These are phyloP conservation scores for Scomberomorus guttatus DNA, from an alignment of 2,797 vertebrate genomes.

Conservation along the genomic window DNA sequence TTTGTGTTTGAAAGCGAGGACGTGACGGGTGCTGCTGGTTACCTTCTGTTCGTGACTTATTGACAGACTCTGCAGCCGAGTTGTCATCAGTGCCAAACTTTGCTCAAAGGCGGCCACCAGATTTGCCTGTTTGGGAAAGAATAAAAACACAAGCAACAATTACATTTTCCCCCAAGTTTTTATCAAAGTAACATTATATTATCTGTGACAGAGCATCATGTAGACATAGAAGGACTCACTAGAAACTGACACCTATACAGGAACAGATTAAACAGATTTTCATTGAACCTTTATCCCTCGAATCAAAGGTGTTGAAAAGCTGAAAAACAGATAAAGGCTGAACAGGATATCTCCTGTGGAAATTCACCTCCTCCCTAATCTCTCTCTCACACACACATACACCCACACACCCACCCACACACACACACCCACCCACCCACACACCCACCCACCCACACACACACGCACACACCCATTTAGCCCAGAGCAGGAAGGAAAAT, in stretches of 20 bases:
- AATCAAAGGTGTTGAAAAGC: conserved; percentile 24
- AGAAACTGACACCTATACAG: neutral
- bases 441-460: conserved; percentile 25
- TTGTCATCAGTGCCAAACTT: conserved; percentile 95
- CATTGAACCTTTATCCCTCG: conserved; percentile 3
- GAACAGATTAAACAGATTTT: conserved; percentile 20
- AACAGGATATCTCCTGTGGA: conserved; percentile 42
- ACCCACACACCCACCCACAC: conserved; percentile 19
- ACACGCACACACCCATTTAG: conserved; percentile 34
- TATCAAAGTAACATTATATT: neutral
- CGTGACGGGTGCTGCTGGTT: conserved; percentile 23
- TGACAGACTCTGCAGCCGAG: conserved; percentile 92
- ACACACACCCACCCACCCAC: conserved; percentile 24
- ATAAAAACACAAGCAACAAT: conserved; percentile 7
- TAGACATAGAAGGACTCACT: neutral
- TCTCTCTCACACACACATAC: conserved; percentile 39
- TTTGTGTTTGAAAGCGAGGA: conserved; percentile 33
- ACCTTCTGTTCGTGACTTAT: conserved; percentile 96
- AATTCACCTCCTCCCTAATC: conserved; percentile 58
- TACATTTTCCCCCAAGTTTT: neutral
- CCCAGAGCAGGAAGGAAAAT: conserved; percentile 37
- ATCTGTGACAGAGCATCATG: neutral
- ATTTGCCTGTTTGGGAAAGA: conserved; percentile 88
- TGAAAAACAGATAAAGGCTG: conserved; percentile 47
- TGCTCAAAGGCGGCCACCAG: conserved; percentile 97